phyloP scores from a whole-genome alignment of 2,888 invertebrate genomes.

The Amorpha juglandis region DNA sequence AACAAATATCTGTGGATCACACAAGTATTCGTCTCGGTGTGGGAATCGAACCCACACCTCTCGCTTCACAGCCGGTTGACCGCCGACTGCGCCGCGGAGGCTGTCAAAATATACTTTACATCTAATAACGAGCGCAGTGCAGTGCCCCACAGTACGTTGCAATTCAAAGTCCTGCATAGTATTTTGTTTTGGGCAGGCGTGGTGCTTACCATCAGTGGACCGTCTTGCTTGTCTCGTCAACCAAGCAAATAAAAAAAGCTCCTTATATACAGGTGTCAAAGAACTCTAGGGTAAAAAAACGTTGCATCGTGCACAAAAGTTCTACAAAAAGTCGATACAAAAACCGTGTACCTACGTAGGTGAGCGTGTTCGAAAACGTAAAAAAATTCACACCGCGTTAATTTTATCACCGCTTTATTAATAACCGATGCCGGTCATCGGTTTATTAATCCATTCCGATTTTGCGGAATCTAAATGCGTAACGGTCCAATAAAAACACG shows the following conservation, averaged over 20 bases:
- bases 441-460: neutral
- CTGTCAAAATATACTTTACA: no score
- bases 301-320: neutral
- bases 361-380: neutral
- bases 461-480: neutral
- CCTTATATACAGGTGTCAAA: neutral
- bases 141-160: no score
- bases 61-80: no score
- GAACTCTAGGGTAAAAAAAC: neutral
- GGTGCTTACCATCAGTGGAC: no score
- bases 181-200: no score
- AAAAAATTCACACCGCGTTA: neutral
- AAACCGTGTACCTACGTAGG: neutral
- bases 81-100: no score
- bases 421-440: constrained; percentile 9
- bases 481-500: no score
- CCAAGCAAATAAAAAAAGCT: neutral
- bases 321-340: neutral
- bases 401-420: constrained; percentile 6
- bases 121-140: neutral
- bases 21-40: no score
- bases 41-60: no score
- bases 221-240: no score
- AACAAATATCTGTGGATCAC: no score
- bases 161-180: no score